A percentile compares a stretch with the other conserved stretches of the same genome.
These are phyloP conservation scores for Myioborus miniatus DNA, from an alignment of 2,797 vertebrate genomes.

Conservation along the genomic window DNA sequence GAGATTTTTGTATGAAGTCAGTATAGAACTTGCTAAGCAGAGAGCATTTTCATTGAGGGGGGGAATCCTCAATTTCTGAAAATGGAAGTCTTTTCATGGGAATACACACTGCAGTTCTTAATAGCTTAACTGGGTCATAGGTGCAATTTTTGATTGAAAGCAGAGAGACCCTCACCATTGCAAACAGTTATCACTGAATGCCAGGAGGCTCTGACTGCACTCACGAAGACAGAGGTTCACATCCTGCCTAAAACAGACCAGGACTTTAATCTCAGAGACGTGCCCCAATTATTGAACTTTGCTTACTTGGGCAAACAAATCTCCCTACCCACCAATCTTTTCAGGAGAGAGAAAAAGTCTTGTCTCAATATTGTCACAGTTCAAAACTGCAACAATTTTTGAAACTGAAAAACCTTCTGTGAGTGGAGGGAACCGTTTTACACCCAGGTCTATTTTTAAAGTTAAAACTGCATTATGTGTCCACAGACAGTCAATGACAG, in stretches of 20 bases:
- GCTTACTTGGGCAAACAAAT: background rate
- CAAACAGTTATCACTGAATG: background rate
- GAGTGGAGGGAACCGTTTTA: background rate
- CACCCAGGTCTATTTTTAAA: background rate
- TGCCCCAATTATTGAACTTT: background rate
- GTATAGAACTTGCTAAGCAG: background rate
- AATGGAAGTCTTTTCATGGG: background rate
- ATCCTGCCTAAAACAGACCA: background rate
- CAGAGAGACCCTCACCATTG: background rate
- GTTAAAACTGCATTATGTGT: background rate
- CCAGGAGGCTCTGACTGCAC: background rate
- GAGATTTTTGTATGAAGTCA: background rate
- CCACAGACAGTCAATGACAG: background rate
- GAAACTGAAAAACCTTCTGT: slow-evolving; percentile 22
- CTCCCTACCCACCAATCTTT: background rate
- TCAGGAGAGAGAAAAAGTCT: background rate
- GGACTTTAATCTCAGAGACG: background rate
- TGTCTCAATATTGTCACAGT: background rate
- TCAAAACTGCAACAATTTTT: background rate
- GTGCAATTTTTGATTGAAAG: slow-evolving; percentile 22
- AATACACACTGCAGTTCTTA: background rate
- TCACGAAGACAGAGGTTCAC: background rate
- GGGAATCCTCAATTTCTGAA: background rate
- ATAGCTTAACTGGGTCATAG: background rate
- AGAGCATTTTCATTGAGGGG: background rate